phyloP scores from a whole-genome alignment of 2,797 vertebrate species.

The Cossypha dichroa region DNA sequence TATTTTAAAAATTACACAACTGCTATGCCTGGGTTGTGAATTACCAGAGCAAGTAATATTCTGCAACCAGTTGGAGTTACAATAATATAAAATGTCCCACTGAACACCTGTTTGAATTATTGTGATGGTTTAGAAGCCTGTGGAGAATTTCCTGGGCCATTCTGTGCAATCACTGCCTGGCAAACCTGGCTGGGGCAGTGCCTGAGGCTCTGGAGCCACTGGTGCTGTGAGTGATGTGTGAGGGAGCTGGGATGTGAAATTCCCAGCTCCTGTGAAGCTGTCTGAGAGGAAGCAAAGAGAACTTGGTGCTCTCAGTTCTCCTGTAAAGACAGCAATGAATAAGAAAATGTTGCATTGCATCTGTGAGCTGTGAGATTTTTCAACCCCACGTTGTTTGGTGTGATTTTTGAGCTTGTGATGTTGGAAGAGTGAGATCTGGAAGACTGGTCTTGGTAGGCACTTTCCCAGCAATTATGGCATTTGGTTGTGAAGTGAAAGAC shows the following conservation, averaged over 20 bases:
- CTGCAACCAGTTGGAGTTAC: slow-evolving; percentile 46
- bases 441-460: not conserved
- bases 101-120: slow-evolving; percentile 48
- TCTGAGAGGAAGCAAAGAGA: not conserved
- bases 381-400: fast-evolving
- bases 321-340: not conserved
- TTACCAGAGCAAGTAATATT: slow-evolving; percentile 53
- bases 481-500: not conserved
- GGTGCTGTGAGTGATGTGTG: not conserved
- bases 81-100: slow-evolving; percentile 12
- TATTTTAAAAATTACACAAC: not conserved
- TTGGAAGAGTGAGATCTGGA: not conserved
- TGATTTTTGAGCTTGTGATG: not conserved
- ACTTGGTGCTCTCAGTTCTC: not conserved
- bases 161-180: not conserved
- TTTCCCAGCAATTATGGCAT: not conserved
- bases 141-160: not conserved
- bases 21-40: slow-evolving; percentile 19
- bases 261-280: not conserved
- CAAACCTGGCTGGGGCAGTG: not conserved
- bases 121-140: slow-evolving; percentile 7
- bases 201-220: not conserved
- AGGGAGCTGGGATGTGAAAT: not conserved
- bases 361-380: not conserved
- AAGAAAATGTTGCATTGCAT: not conserved